Evolutionary conservation across 2,113 vertebrate species (phyloP).

Genomic region (Sinocyclocheilus anophthalmus): DNA sequence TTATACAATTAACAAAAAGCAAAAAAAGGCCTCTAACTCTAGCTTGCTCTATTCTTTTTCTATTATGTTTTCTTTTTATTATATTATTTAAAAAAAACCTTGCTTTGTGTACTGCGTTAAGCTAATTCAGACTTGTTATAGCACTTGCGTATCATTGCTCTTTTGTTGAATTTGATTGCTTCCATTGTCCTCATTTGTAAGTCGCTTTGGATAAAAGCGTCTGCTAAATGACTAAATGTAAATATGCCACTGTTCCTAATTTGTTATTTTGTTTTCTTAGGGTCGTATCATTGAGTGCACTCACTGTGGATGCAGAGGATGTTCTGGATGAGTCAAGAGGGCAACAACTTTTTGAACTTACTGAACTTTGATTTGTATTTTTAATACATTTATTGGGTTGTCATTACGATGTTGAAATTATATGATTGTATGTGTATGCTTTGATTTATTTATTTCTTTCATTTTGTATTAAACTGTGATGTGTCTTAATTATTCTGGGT

Average conservation of each 20-base stretch:
- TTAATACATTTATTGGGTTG: slow-evolving; percentile 30
- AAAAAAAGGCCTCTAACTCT: too few relatives aligned
- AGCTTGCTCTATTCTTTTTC: too few relatives aligned
- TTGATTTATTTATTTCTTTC: not conserved
- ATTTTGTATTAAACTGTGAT: slow-evolving; percentile 47
- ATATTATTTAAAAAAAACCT: too few relatives aligned
- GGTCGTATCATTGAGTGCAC: slow-evolving; percentile 97
- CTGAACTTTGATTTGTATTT: slow-evolving; percentile 51
- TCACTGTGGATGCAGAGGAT: slow-evolving; percentile 96
- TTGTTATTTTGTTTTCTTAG: slow-evolving; percentile 69
- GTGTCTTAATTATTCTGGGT: not conserved
- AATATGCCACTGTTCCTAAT: not conserved
- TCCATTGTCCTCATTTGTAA: too few relatives aligned
- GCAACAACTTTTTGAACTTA: slow-evolving; percentile 41
- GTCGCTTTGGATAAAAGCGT: too few relatives aligned
- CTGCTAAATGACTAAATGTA: too few relatives aligned
- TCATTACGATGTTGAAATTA: slow-evolving; percentile 33
- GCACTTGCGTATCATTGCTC: too few relatives aligned
- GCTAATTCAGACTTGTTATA: too few relatives aligned
- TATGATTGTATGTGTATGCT: slow-evolving; percentile 22
- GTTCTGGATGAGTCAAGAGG: slow-evolving; percentile 83
- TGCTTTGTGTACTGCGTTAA: too few relatives aligned
- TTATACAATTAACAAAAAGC: too few relatives aligned
- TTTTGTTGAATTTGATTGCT: too few relatives aligned
- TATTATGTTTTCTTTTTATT: too few relatives aligned